Conservation (phyloP, 2,797 vertebrate genomes). For the Nyctalus aviator region DNA sequence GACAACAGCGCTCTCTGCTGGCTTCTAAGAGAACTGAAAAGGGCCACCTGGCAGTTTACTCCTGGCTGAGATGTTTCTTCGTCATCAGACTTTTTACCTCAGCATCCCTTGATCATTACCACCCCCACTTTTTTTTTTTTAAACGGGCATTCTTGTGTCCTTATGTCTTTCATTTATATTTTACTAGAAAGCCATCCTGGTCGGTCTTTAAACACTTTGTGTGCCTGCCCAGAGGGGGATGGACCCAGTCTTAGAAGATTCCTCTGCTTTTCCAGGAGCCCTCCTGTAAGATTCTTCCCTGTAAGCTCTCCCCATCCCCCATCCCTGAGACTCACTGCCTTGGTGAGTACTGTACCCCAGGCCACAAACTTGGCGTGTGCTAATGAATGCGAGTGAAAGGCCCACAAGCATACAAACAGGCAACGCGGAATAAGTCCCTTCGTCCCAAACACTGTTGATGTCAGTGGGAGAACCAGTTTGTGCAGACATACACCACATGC, state of each 20-base stretch:
- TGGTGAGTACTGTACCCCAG: too few species aligned
- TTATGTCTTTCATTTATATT: neutral
- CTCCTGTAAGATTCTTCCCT: neutral
- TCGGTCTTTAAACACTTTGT: neutral
- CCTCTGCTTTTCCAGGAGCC: neutral
- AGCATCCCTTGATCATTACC: neutral
- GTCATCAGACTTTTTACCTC: neutral
- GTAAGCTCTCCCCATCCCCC: fast-evolving
- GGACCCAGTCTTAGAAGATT: neutral
- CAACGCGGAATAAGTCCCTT: neutral
- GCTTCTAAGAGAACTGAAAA: neutral
- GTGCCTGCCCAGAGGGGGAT: neutral
- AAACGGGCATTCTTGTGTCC: neutral
- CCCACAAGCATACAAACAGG: fast-evolving
- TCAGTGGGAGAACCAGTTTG: fast-evolving
- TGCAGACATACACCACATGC: neutral
- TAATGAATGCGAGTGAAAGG: too few species aligned
- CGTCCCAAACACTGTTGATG: neutral
- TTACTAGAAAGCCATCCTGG: neutral
- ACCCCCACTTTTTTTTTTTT: neutral
- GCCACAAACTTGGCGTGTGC: too few species aligned
- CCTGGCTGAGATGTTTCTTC: neutral
- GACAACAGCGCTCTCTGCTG: conserved; percentile 68
- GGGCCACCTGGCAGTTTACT: fast-evolving
- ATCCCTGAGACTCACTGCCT: neutral